Conservation (phyloP, 1,140 invertebrate species). For the Sminthurides bifidus region DNA sequence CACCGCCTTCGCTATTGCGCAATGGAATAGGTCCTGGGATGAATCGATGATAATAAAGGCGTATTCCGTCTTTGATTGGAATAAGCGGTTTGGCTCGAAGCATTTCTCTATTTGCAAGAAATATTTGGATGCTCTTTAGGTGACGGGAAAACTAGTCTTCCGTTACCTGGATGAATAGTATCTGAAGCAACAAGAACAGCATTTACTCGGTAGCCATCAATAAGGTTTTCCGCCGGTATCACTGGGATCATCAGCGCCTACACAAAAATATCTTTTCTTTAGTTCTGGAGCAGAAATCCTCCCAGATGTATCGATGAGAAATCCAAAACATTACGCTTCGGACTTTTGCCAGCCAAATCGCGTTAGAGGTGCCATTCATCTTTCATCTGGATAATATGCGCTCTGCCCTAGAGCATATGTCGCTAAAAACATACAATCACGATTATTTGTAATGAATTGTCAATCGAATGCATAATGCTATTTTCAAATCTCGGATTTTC, state of each 20-base stretch:
- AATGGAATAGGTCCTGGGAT: background rate
- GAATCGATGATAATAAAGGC: background rate
- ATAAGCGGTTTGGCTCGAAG: background rate
- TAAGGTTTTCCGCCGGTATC: conserved; percentile 32
- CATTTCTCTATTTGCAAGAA: conserved; percentile 4
- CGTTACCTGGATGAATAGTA: background rate
- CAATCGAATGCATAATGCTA: conserved; percentile 7
- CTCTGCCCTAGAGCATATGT: conserved; percentile 37
- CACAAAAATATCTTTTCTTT: conserved; percentile 35
- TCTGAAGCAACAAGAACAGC: background rate
- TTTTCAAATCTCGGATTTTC: conserved; percentile 34
- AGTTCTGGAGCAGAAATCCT: conserved; percentile 5
- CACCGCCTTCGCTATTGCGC: background rate
- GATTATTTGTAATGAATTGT: conserved; percentile 23
- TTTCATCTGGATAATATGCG: conserved; percentile 35
- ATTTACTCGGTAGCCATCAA: conserved; percentile 32
- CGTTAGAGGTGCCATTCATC: conserved; percentile 37
- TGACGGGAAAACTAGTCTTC: background rate
- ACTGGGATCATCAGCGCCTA: conserved; percentile 33
- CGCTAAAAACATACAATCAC: conserved; percentile 38
- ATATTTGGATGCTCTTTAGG: background rate
- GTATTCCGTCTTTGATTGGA: background rate
- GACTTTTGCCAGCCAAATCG: conserved; percentile 35
- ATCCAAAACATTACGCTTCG: conserved; percentile 36
- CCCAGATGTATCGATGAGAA: conserved; percentile 34